Base-by-base conservation (phyloP, 2,797 vertebrate genomes). In the Tragopan temminckii region DNA sequence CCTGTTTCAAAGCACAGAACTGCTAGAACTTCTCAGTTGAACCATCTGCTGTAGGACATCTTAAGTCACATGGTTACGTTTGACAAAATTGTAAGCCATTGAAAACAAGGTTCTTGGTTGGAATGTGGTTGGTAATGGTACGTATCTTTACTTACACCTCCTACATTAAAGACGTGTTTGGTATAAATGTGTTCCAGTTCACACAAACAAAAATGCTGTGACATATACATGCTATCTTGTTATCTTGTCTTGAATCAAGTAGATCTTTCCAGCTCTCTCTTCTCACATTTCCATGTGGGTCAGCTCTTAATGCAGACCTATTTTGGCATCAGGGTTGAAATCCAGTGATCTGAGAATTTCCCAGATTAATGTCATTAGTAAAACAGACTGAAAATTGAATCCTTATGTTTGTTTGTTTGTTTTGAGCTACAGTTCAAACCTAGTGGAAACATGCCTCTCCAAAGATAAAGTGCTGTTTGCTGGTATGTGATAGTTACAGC, bases 121-220 rank as follows among this genome's bases (percentile, higher is more conserved):
- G 67, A 76, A 57, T 62, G 67, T 12, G 2, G 17, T 91, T 62
- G 72, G 67, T 92, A 95, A 89, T 69, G 81, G 53, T 76, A 70
- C 90, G 58, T 68, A 80, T 80, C 92, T 91, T 87, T 95, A 78
- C 84, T 94, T 93, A 80, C 77, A 88, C 90, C 80, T 93, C 76
- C 90, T 88, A 79, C 74, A 5, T 46, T 74, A 81, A 86, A 81
- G 74, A 29, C 67, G 15, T 81, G 82, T 85, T 93, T 90, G 72
- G 90, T 93, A 58, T 95, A 78, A 89, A 90, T 31, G 72, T 88
- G 79, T 88, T 82, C 59, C 24, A 76, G 89, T 80, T 67, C 92
- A 93, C 70, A 93, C 67, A 93, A 90, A 86, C 29, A 88, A 45
- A 95, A 93, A 57, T 67, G 14, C 55, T 93, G 81, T 83, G 55